These are phyloP conservation scores for Oreochromis niloticus DNA, from an alignment of 2,113 vertebrate genomes.

Conservation along the genomic window DNA sequence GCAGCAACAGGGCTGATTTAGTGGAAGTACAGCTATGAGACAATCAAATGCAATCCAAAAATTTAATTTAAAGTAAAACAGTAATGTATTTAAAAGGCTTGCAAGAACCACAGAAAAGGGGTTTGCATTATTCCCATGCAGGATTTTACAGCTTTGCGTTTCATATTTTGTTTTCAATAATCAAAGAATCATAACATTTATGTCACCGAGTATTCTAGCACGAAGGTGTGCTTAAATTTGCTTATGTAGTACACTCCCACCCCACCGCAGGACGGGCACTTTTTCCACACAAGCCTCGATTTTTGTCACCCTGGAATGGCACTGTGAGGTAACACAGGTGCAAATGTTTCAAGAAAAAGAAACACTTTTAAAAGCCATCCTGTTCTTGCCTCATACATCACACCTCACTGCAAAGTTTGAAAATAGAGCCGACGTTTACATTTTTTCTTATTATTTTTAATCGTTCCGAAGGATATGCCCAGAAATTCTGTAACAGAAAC, in stretches of 20 bases:
- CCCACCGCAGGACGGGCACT: not conserved
- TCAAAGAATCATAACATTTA: not conserved
- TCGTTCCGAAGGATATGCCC: not conserved
- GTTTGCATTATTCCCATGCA: not conserved
- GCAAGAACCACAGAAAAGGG: not conserved
- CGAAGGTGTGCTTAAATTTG: fast-evolving
- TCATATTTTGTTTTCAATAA: not conserved
- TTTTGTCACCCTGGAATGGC: not conserved
- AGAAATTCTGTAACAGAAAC: not conserved
- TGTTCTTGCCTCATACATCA: not conserved
- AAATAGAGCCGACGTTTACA: not conserved
- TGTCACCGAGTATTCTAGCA: not conserved
- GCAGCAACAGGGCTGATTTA: not conserved
- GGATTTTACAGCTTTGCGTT: not conserved
- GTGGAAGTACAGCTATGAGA: fast-evolving
- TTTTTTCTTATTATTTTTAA: not conserved
- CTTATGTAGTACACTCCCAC: not conserved
- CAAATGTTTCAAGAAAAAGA: not conserved
- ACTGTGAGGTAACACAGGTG: not conserved
- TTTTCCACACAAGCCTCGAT: not conserved
- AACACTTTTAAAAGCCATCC: not conserved
- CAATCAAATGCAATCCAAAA: not conserved
- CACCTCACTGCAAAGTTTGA: not conserved
- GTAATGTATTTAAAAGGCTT: not conserved
- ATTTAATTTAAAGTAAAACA: not conserved